These are phyloP conservation scores for Keiferia lycopersicella DNA, from an alignment of 2,888 invertebrate species.

Conservation along the genomic window DNA sequence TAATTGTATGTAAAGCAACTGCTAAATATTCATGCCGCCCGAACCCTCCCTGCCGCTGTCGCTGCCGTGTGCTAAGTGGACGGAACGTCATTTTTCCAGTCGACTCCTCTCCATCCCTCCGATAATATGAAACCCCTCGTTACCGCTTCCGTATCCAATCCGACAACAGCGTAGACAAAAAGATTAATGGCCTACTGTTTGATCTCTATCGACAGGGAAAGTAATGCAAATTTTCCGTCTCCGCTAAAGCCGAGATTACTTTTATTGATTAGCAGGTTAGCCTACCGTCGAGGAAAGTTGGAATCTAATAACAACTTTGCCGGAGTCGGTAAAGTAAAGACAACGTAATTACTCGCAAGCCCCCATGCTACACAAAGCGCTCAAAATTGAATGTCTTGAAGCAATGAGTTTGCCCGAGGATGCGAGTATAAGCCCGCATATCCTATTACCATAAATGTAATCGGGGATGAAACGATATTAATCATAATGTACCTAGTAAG, in stretches of 20 bases:
- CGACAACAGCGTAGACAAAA: background rate
- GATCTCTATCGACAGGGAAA: background rate
- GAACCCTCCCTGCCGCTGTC: conserved; percentile 4
- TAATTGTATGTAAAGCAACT: conserved; percentile 28
- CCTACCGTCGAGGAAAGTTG: background rate
- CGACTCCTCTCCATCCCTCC: background rate
- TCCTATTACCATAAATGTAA: conserved; percentile 8
- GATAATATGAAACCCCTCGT: conserved; percentile 8
- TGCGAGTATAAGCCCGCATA: conserved; percentile 10
- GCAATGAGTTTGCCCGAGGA: conserved; percentile 1
- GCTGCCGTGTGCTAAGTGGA: conserved; percentile 16
- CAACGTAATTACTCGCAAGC: conserved; percentile 4
- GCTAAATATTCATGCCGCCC: conserved; percentile 27
- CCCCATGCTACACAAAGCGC: conserved; percentile 15
- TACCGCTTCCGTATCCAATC: conserved; percentile 4
- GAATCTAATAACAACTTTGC: background rate
- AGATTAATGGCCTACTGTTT: background rate
- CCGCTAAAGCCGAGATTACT: conserved; percentile 9
- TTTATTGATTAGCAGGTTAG: conserved; percentile 13
- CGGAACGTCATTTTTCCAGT: conserved; percentile 22
- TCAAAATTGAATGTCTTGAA: conserved; percentile 17
- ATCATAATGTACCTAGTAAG: background rate
- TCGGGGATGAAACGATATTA: conserved; percentile 4
- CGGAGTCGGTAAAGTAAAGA: conserved; percentile 10
- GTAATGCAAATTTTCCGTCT: background rate